These are phyloP conservation scores for Apis cerana DNA, from an alignment of 1,140 invertebrate genomes.

Conservation along the genomic window DNA sequence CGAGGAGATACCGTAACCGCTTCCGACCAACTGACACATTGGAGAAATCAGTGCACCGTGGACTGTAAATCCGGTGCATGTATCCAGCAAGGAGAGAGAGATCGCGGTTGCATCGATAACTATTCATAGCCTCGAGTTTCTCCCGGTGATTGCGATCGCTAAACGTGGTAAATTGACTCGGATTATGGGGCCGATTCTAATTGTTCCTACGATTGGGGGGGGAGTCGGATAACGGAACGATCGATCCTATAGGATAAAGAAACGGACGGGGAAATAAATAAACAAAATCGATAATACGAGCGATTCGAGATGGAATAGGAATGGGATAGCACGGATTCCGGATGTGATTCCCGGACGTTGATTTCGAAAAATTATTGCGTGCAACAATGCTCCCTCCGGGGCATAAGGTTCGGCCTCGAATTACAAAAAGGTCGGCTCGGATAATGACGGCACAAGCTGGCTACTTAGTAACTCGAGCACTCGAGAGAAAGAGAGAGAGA, in stretches of 20 bases:
- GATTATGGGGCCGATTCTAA: background rate
- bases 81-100: slow-evolving; percentile 15
- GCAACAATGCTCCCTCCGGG: background rate
- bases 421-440: slow-evolving; percentile 17
- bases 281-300: background rate
- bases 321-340: too few species aligned
- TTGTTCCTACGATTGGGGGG: background rate
- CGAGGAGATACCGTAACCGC: slow-evolving; percentile 2
- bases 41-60: slow-evolving; percentile 56
- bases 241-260: too few species aligned
- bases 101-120: slow-evolving; percentile 53
- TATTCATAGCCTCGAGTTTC: slow-evolving; percentile 65
- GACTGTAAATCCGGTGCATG: slow-evolving; percentile 55
- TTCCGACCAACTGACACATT: slow-evolving; percentile 14
- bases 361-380: background rate
- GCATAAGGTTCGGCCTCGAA: too few species aligned
- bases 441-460: slow-evolving; percentile 36
- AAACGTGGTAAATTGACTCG: slow-evolving; percentile 47
- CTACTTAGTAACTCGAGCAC: slow-evolving; percentile 34
- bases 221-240: background rate
- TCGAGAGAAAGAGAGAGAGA: background rate
- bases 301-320: background rate
- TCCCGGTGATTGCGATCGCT: slow-evolving; percentile 64
- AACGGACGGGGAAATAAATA: too few species aligned
- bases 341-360: too few species aligned